These are phyloP conservation scores for Cyphomyrus plagiostoma DNA, from an alignment of 2,113 vertebrate genomes.

Conservation along the genomic window DNA sequence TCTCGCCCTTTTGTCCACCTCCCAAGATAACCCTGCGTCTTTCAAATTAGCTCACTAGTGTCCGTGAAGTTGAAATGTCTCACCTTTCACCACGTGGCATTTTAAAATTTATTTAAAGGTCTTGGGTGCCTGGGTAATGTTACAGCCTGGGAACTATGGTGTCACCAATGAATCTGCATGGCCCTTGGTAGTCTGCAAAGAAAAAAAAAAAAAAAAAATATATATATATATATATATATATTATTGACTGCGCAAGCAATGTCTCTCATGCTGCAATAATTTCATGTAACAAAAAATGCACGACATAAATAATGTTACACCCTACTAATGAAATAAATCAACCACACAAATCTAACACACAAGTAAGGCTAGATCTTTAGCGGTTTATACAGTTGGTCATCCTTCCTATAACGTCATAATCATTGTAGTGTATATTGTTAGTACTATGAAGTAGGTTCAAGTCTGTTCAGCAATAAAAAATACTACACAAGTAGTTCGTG, in stretches of 20 bases:
- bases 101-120: slow-evolving; percentile 66
- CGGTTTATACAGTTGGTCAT: background rate
- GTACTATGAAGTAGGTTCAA: background rate
- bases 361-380: background rate
- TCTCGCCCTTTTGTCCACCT: background rate
- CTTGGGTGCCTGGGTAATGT: slow-evolving; percentile 49
- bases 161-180: slow-evolving; percentile 27
- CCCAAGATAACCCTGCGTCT: slow-evolving; percentile 21
- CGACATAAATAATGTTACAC: background rate
- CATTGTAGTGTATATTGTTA: background rate
- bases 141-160: slow-evolving; percentile 44
- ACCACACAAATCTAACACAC: background rate
- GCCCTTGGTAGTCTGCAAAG: slow-evolving; percentile 41
- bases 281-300: background rate
- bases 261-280: background rate
- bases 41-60: slow-evolving; percentile 38
- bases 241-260: background rate
- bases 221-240: background rate
- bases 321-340: no score
- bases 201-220: slow-evolving; percentile 1
- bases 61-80: slow-evolving; percentile 41
- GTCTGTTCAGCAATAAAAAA: background rate
- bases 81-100: slow-evolving; percentile 67
- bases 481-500: background rate
- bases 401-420: background rate